phyloP scores from a whole-genome alignment of 2,113 vertebrate species.

The human (Homo sapiens) region GRCh38 chr1:201913001-201913500 shows the following conservation, averaged over 20 bases:
- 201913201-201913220: neutral
- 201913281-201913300: neutral
- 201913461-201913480: no score
- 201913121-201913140: neutral
- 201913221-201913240: neutral
- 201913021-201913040: slow-evolving; percentile 13
- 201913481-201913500: no score
- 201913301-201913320: neutral
- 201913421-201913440: no score
- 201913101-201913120: neutral
- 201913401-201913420: no score
- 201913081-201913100: neutral
- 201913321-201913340: no score
- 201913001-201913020: neutral
- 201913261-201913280: neutral
- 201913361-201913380: no score
- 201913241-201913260: neutral
- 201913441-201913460: no score
- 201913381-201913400: no score
- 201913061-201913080: slow-evolving; percentile 51
- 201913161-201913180: neutral
- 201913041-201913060: neutral
- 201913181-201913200: neutral
- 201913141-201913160: neutral
- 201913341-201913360: no score